phyloP scores from a whole-genome alignment of 2,113 vertebrate species.

The Chascanopsetta lugubris region DNA sequence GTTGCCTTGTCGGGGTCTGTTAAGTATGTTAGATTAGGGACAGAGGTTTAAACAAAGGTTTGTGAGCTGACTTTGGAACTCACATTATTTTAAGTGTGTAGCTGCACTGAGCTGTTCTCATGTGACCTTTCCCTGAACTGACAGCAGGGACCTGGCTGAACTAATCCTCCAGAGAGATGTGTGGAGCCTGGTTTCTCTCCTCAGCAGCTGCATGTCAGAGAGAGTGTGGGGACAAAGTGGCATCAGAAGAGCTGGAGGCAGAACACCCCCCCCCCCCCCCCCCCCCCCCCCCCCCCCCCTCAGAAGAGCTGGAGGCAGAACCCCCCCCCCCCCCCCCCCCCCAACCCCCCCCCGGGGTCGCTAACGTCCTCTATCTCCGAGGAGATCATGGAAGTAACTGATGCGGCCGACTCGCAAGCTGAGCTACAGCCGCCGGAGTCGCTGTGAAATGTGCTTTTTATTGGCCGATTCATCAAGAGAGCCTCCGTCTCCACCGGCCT shows the following conservation, averaged over 20 bases:
- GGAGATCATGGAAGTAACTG: background rate
- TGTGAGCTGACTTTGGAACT: too few species aligned
- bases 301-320: background rate
- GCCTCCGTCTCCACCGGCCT: constrained; percentile 8
- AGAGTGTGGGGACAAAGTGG: too few species aligned
- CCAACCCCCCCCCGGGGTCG: too few species aligned
- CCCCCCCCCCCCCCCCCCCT: too few species aligned
- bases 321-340: too few species aligned
- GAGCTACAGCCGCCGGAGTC: background rate
- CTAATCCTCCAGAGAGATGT: background rate
- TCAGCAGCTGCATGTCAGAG: background rate
- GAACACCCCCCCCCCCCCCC: too few species aligned
- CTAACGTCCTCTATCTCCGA: background rate
- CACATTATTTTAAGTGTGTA: too few species aligned
- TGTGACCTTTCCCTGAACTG: background rate
- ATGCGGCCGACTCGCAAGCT: background rate
- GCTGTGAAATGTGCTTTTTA: constrained; percentile 33
- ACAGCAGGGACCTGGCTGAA: background rate
- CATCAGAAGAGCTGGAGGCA: background rate
- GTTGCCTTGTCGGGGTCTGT: too few species aligned
- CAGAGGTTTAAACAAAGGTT: too few species aligned
- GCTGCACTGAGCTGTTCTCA: background rate
- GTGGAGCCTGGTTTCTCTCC: background rate
- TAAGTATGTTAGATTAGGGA: too few species aligned
- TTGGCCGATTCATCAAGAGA: constrained; percentile 26